phyloP scores from a whole-genome alignment of 2,113 vertebrate genomes.

The Amia ocellicauda region DNA sequence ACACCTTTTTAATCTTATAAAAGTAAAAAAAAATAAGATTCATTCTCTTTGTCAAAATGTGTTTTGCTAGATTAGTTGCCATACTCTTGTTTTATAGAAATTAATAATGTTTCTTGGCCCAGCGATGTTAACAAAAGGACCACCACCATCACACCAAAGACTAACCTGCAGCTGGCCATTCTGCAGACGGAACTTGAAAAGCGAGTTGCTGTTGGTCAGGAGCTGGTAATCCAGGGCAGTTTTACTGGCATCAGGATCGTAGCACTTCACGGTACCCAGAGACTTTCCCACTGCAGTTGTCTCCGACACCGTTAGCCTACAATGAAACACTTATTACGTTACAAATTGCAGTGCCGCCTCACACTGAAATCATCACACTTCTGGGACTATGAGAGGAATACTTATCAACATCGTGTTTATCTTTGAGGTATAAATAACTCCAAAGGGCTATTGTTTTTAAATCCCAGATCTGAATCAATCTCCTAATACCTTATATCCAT shows the following conservation, averaged over 20 bases:
- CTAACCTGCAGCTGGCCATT: conserved; percentile 25
- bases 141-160: background rate
- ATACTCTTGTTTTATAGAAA: too few species aligned
- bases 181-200: conserved; percentile 19
- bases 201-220: conserved; percentile 1
- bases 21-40: too few species aligned
- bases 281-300: conserved; percentile 16
- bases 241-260: conserved; percentile 25
- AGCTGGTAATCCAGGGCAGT: conserved; percentile 17
- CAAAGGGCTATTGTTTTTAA: too few species aligned
- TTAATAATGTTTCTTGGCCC: too few species aligned
- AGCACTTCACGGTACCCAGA: conserved; percentile 10
- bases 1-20: too few species aligned
- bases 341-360: background rate
- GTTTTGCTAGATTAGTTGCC: too few species aligned
- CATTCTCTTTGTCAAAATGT: too few species aligned
- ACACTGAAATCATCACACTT: background rate
- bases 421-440: too few species aligned
- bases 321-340: background rate
- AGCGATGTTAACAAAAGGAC: too few species aligned
- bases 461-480: too few species aligned
- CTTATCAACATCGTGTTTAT: too few species aligned
- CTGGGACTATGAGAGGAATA: background rate
- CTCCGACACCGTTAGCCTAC: conserved; percentile 27
- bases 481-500: too few species aligned